phyloP scores from a whole-genome alignment of 1,140 invertebrate genomes.

The Sogatella furcifera region DNA sequence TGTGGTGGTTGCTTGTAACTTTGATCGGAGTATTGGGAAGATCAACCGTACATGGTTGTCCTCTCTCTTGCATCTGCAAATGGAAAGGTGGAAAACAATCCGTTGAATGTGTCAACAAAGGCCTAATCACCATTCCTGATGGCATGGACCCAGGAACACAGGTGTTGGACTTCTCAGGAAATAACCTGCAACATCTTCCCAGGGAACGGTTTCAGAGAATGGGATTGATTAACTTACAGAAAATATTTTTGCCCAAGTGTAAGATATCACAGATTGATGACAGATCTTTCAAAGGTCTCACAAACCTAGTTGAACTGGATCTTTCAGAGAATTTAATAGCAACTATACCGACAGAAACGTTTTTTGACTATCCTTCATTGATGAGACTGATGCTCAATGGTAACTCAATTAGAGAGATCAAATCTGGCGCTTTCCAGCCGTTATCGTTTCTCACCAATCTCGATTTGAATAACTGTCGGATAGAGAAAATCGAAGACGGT shows the following conservation, averaged over 20 bases:
- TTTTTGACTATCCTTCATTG: constrained; percentile 61
- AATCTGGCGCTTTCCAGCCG: constrained; percentile 61
- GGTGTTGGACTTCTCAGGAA: constrained; percentile 74
- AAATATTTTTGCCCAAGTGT: constrained; percentile 68
- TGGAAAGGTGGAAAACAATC: constrained; percentile 88
- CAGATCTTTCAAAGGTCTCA: constrained; percentile 66
- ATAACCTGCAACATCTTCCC: constrained; percentile 62
- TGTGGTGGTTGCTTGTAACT: not conserved
- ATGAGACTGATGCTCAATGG: constrained; percentile 69
- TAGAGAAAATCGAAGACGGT: constrained; percentile 61
- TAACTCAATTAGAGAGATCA: constrained; percentile 65
- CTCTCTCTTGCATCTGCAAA: constrained; percentile 67
- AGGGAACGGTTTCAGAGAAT: constrained; percentile 65
- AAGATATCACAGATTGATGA: constrained; percentile 63
- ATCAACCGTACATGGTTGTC: constrained; percentile 42
- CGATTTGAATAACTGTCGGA: constrained; percentile 68
- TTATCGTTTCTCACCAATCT: constrained; percentile 63
- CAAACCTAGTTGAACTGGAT: constrained; percentile 81
- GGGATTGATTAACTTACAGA: constrained; percentile 74
- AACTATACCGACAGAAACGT: constrained; percentile 62
- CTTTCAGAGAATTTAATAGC: constrained; percentile 69
- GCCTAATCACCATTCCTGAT: constrained; percentile 60
- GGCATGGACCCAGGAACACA: constrained; percentile 80
- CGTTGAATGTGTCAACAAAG: constrained; percentile 70
- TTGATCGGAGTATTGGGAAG: not conserved